Conservation (phyloP, 2,888 invertebrate species). For the Caradrina clavipalpis region DNA sequence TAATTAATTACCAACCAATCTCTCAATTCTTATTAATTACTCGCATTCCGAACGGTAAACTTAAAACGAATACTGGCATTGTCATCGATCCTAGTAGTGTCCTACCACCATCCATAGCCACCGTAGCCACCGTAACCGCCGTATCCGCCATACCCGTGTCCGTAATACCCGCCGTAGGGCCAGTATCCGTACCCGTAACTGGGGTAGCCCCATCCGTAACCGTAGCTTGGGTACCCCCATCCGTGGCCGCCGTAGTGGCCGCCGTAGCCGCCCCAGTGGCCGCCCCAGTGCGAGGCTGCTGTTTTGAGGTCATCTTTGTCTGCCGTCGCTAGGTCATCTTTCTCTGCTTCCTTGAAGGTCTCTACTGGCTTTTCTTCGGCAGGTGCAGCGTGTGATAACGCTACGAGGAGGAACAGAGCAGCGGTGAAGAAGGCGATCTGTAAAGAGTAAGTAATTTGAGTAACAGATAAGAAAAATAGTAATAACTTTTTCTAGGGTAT, state of each 20-base stretch:
- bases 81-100: conserved; percentile 15
- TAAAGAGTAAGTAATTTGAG: conserved; percentile 37
- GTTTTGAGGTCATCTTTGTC: conserved; percentile 85
- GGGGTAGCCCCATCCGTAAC: conserved; percentile 65
- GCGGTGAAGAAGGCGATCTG: conserved; percentile 76
- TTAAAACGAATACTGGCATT: conserved; percentile 70
- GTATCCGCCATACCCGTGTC: conserved; percentile 70
- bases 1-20: conserved; percentile 8
- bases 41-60: conserved; percentile 47
- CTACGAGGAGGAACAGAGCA: conserved; percentile 73
- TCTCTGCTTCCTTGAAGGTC: conserved; percentile 60
- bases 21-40: conserved; percentile 26
- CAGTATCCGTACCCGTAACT: conserved; percentile 69
- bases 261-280: conserved; percentile 71
- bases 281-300: conserved; percentile 84
- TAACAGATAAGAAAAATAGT: not conserved
- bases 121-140: conserved; percentile 69
- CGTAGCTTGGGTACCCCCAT: conserved; percentile 60
- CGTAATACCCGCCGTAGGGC: conserved; percentile 72
- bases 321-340: conserved; percentile 72
- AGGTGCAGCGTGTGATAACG: conserved; percentile 73
- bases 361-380: conserved; percentile 71
- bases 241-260: conserved; percentile 68
- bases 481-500: not conserved
- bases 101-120: conserved; percentile 71